Conservation (phyloP, 1,140 invertebrate genomes). For the Argopecten irradians region DNA sequence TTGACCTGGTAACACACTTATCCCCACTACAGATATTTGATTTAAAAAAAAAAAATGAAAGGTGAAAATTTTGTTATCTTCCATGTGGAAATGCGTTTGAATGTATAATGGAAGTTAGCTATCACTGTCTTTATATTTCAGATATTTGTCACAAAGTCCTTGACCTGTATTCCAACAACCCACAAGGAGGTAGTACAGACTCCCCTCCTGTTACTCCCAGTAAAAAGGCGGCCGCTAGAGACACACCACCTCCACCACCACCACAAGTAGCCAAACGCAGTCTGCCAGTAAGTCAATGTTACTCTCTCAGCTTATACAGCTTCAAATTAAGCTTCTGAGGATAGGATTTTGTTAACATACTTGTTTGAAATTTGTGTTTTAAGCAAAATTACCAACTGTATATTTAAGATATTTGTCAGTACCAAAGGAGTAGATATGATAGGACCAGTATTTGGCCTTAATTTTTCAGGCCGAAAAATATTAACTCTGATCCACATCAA, state of each 20-base stretch:
- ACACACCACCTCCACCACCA: constrained; percentile 58
- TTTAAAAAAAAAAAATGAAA: not conserved
- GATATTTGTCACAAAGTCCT: constrained; percentile 98
- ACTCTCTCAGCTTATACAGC: not conserved
- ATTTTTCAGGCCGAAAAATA: too few relatives aligned
- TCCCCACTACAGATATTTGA: too few relatives aligned
- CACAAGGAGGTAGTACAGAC: constrained; percentile 56
- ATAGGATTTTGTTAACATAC: not conserved
- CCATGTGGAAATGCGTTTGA: not conserved
- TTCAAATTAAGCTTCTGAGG: not conserved
- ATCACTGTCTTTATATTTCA: constrained; percentile 73
- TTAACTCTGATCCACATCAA: too few relatives aligned
- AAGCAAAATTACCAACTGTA: too few relatives aligned
- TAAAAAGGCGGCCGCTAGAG: constrained; percentile 46
- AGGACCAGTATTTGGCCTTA: too few relatives aligned
- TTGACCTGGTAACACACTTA: too few relatives aligned
- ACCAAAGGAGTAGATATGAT: too few relatives aligned
- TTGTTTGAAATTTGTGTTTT: not conserved
- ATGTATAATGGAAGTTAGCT: not conserved
- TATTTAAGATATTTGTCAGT: too few relatives aligned
- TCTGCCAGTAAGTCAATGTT: constrained; percentile 30
- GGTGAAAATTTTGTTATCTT: not conserved
- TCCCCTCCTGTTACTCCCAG: constrained; percentile 60
- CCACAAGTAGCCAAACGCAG: constrained; percentile 48
- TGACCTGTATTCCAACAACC: constrained; percentile 79